Evolutionary conservation across 2,888 invertebrate species (phyloP).

Genomic region (Ormia ochracea): DNA sequence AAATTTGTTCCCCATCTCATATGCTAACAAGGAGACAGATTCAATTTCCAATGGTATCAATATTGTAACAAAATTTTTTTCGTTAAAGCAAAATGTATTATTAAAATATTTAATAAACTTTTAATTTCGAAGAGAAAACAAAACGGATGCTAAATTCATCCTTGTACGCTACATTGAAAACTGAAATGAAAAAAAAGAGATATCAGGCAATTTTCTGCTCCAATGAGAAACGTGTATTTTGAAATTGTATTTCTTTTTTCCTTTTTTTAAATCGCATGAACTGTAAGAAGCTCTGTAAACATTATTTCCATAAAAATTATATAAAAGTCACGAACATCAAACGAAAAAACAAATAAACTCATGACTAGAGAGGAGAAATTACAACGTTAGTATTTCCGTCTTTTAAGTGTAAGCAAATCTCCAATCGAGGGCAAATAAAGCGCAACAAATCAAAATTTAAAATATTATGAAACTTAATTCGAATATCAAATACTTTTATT

Average conservation of each 20-base stretch:
- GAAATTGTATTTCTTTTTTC: constrained; percentile 33
- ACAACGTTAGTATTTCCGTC: constrained; percentile 45
- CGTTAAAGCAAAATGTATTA: neutral
- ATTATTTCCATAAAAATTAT: constrained; percentile 49
- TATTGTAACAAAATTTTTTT: constrained; percentile 30
- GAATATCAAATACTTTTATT: too few species aligned
- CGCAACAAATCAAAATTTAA: constrained; percentile 67
- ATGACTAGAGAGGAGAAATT: constrained; percentile 17
- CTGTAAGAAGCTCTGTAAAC: constrained; percentile 11
- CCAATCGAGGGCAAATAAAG: constrained; percentile 70
- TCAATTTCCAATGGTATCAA: constrained; percentile 53
- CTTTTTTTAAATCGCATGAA: neutral
- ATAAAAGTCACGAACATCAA: constrained; percentile 58
- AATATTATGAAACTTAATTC: constrained; percentile 40
- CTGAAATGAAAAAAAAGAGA: constrained; percentile 5
- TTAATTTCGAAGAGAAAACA: neutral
- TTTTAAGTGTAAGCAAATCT: constrained; percentile 45
- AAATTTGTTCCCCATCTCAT: constrained; percentile 17
- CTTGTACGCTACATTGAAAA: constrained; percentile 43
- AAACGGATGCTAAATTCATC: constrained; percentile 36
- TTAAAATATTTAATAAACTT: neutral
- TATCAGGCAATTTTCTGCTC: constrained; percentile 43
- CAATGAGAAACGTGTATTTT: constrained; percentile 51
- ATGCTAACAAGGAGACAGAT: constrained; percentile 30
- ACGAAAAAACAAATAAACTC: neutral